phyloP scores from a whole-genome alignment of 2,888 invertebrate genomes.

The Sinotaia quadrata region DNA sequence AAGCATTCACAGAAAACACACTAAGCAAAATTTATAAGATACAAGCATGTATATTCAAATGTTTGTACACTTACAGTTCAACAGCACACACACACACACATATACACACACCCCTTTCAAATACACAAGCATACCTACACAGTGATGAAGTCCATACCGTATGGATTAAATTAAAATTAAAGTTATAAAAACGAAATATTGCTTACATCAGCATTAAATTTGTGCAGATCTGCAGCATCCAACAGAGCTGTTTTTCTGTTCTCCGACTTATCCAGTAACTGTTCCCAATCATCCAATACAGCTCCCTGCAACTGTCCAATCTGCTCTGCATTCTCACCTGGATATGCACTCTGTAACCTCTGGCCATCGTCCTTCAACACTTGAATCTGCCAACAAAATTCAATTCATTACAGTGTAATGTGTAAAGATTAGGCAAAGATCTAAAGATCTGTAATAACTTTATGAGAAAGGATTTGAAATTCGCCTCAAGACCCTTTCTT shows the following conservation, averaged over 20 bases:
- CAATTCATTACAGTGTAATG: too few relatives aligned
- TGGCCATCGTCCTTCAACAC: constrained; percentile 93
- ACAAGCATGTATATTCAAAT: too few relatives aligned
- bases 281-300: constrained; percentile 89
- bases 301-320: constrained; percentile 89
- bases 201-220: constrained; percentile 85
- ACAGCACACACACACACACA: not conserved
- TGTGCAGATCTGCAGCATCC: constrained; percentile 90
- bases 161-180: too few relatives aligned
- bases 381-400: constrained; percentile 73
- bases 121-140: not conserved
- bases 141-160: not conserved
- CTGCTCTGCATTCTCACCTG: constrained; percentile 91
- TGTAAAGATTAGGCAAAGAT: too few relatives aligned
- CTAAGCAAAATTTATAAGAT: too few relatives aligned
- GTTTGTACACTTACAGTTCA: too few relatives aligned
- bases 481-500: too few relatives aligned
- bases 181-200: too few relatives aligned
- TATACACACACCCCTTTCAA: not conserved
- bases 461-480: too few relatives aligned
- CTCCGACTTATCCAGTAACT: constrained; percentile 85
- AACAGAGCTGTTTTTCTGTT: constrained; percentile 85
- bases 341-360: constrained; percentile 86
- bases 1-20: too few relatives aligned
- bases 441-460: too few relatives aligned